Conservation (phyloP, 2,797 vertebrate species). For the Phalanger gymnotis region DNA sequence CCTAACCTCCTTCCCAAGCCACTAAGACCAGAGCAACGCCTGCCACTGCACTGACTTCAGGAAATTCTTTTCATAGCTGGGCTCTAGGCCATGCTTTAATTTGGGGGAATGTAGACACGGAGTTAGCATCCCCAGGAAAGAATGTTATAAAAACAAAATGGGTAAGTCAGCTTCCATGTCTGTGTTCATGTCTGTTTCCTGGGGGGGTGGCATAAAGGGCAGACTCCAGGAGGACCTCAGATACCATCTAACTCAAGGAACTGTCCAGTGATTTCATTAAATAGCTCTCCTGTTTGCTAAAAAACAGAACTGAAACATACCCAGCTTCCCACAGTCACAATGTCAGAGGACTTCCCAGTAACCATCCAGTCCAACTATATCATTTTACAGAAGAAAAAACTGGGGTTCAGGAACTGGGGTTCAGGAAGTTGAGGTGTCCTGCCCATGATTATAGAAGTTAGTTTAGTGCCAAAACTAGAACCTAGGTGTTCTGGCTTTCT, state of each 20-base stretch:
- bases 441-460: not conserved
- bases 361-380: not conserved
- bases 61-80: slow-evolving; percentile 49
- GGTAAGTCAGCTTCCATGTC: not conserved
- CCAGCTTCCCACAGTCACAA: not conserved
- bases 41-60: slow-evolving; percentile 22
- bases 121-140: not conserved
- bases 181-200: not conserved
- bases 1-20: slow-evolving; percentile 37
- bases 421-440: not conserved
- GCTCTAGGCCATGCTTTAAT: slow-evolving; percentile 30
- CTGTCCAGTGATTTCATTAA: not conserved
- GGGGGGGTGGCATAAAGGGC: not conserved
- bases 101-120: not conserved
- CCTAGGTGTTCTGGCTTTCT: not conserved
- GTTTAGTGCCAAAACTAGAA: not conserved
- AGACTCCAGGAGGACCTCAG: not conserved
- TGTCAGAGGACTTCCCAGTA: not conserved
- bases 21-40: slow-evolving; percentile 3
- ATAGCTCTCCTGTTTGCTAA: not conserved
- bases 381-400: not conserved
- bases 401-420: not conserved
- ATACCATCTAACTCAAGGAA: not conserved
- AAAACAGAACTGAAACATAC: not conserved
- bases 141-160: not conserved